Evolutionary conservation across 2,797 vertebrate genomes (phyloP).

Genomic region (Mallotus villosus): DNA sequence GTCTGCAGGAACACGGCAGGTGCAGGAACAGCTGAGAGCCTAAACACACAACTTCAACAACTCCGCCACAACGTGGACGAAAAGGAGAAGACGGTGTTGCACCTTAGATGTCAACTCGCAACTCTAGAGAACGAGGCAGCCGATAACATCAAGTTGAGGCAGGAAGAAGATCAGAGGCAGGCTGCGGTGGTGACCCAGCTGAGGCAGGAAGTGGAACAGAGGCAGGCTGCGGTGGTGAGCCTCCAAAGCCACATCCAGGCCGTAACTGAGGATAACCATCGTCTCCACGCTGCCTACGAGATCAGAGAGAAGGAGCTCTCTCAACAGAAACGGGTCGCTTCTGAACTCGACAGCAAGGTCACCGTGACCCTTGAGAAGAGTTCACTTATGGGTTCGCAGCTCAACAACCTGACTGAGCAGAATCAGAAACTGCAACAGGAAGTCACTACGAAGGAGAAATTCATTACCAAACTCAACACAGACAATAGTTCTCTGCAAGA

Average conservation of each 20-base stretch:
- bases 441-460: slow-evolving; percentile 54
- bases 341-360: slow-evolving; percentile 62
- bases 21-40: slow-evolving; percentile 64
- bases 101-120: slow-evolving; percentile 51
- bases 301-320: slow-evolving; percentile 67
- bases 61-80: slow-evolving; percentile 52
- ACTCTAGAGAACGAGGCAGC: slow-evolving; percentile 49
- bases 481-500: slow-evolving; percentile 62
- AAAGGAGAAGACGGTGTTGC: slow-evolving; percentile 58
- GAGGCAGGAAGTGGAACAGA: slow-evolving; percentile 46
- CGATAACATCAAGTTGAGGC: slow-evolving; percentile 55
- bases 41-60: slow-evolving; percentile 64
- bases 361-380: slow-evolving; percentile 49
- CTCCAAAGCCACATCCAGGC: slow-evolving; percentile 50
- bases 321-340: slow-evolving; percentile 57
- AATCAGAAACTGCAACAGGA: slow-evolving; percentile 73
- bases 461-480: slow-evolving; percentile 56
- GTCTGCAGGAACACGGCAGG: slow-evolving; percentile 65
- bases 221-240: slow-evolving; percentile 33
- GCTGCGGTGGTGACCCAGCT: slow-evolving; percentile 25
- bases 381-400: slow-evolving; percentile 54
- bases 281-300: slow-evolving; percentile 60
- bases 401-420: slow-evolving; percentile 66
- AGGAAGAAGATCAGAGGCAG: slow-evolving; percentile 30
- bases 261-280: slow-evolving; percentile 52